Evolutionary conservation across 2,797 vertebrate genomes (phyloP).

Genomic region (Gadopsis marmoratus): DNA sequence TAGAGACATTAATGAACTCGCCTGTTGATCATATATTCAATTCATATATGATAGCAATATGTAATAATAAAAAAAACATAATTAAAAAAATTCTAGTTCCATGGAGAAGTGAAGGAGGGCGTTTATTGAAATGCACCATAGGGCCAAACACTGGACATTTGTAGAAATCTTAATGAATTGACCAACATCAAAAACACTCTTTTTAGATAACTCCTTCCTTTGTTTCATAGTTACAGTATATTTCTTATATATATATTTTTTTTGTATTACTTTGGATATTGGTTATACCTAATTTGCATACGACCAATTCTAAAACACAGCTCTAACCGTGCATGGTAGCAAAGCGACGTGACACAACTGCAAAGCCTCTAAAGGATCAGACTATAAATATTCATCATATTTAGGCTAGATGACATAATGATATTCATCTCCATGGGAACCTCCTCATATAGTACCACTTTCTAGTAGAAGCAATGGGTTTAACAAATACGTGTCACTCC

Average conservation of each 20-base stretch:
- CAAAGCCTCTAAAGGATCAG: not conserved
- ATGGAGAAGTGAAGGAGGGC: too few species aligned
- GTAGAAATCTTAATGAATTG: not conserved
- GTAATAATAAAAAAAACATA: too few species aligned
- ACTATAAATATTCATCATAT: conserved; percentile 31
- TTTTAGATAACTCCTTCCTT: too few species aligned
- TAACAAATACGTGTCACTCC: conserved; percentile 24
- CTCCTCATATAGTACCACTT: not conserved
- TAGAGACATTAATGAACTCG: too few species aligned
- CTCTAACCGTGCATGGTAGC: not conserved
- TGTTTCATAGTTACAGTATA: not conserved
- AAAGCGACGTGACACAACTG: not conserved
- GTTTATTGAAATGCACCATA: too few species aligned
- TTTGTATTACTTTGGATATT: not conserved
- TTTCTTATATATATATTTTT: not conserved
- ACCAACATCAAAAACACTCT: not conserved
- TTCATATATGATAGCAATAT: too few species aligned
- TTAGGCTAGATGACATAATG: conserved; percentile 10
- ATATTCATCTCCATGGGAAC: conserved; percentile 40
- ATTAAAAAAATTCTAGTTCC: too few species aligned
- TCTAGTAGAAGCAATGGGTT: conserved; percentile 1
- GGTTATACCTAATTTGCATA: not conserved
- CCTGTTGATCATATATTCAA: too few species aligned
- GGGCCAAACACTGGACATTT: not conserved
- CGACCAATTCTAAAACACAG: not conserved